Evolutionary conservation across 2,113 vertebrate genomes (phyloP), one percentile per base, ranked within the genome.

Genomic region (Corydoras maculifer): DNA sequence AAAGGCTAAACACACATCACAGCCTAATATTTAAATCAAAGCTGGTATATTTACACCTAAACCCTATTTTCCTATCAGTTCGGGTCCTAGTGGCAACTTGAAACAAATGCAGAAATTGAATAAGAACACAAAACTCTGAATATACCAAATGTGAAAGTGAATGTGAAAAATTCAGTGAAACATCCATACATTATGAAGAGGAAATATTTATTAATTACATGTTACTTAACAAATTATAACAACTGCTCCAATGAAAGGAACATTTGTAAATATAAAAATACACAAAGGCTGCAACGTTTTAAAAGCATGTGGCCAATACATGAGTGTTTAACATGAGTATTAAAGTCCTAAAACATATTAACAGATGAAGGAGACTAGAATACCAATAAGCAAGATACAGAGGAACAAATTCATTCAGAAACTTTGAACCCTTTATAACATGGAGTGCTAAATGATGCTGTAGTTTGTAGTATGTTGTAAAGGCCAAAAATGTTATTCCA

Each of bases 191-290:
- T 5, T 43, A 43, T 43, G 35, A 43, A 43, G 35, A 43, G 35
- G 35, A 43, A 43, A 43, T 89, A 87, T 89, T 89, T 55, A 62
- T 58, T 79, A 92, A 90, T 94, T 92, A 93, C 89, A 94, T 85
- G 87, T 87, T 90, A 90, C 84, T 90, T 89, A 89, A 91, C 87
- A 88, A 90, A 89, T 84, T 91, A 85, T 90, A 91, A 92, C 84
- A 86, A 78, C 84, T 82, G 84, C 81, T 86, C 88, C 86, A 87
- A 87, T 87, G 88, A 79, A 88, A 85, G 88, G 82, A 83, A 78
- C 82, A 82, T 72, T 78, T 80, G 84, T 80, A 82, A 69, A 62
- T 48, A 75, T 87, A 85, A 86, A 85, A 88, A 87, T 89, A 89
- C 86, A 87, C 86, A 88, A 83, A 89, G 86, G 78, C 79, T 80